Evolutionary conservation across 2,888 invertebrate species (phyloP).

Genomic region (Alloscopus bannaensis): DNA sequence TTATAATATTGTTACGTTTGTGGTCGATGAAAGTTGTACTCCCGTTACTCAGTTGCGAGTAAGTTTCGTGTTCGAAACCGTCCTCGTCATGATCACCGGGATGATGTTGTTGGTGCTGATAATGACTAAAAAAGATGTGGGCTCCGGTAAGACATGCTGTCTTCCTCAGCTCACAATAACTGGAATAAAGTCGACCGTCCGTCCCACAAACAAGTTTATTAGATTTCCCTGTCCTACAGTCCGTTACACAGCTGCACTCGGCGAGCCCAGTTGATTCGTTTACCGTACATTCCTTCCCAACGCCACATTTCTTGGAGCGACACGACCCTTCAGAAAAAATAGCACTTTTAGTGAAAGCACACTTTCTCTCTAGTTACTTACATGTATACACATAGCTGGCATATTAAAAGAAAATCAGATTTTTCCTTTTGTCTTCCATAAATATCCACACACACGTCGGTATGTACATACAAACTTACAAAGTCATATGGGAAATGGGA

Average conservation of each 20-base stretch:
- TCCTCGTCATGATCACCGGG: slow-evolving; percentile 18
- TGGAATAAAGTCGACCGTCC: slow-evolving; percentile 82
- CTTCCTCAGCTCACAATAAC: slow-evolving; percentile 82
- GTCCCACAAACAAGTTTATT: slow-evolving; percentile 80
- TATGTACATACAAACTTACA: too few relatives aligned
- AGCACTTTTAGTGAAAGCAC: neutral
- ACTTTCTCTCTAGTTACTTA: neutral
- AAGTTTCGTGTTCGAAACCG: slow-evolving; percentile 28
- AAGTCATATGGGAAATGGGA: neutral
- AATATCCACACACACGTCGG: too few relatives aligned
- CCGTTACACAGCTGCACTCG: slow-evolving; percentile 80
- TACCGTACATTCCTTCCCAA: slow-evolving; percentile 81
- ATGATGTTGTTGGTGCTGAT: slow-evolving; percentile 39
- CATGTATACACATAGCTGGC: neutral
- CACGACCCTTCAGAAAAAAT: slow-evolving; percentile 31
- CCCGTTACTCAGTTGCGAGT: slow-evolving; percentile 27
- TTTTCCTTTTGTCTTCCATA: neutral
- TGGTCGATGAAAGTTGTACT: slow-evolving; percentile 24
- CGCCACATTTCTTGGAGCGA: slow-evolving; percentile 78
- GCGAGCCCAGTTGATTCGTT: slow-evolving; percentile 77
- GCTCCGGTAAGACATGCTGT: slow-evolving; percentile 79
- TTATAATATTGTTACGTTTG: slow-evolving; percentile 36
- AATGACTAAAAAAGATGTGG: slow-evolving; percentile 75
- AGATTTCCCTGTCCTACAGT: slow-evolving; percentile 75
- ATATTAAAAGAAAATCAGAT: slow-evolving; percentile 7